Evolutionary conservation across 1,140 invertebrate species (phyloP).

Genomic region (Idris sp.): DNA sequence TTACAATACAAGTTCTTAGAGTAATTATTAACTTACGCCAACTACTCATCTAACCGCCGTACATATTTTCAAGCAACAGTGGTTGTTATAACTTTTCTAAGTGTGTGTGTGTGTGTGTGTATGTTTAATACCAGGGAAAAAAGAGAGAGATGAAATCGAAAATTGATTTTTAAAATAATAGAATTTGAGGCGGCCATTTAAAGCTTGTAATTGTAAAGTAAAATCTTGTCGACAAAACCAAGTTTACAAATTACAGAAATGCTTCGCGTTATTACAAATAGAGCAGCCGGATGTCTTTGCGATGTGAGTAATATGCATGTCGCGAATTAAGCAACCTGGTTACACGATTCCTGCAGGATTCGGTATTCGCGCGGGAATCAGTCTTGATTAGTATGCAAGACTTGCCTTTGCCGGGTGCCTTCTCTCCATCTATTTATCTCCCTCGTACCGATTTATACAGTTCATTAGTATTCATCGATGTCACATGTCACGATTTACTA

Average conservation of each 20-base stretch:
- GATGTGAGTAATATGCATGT: slow-evolving; percentile 59
- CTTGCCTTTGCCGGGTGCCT: slow-evolving; percentile 53
- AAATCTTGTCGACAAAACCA: no score
- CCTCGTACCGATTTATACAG: slow-evolving; percentile 61
- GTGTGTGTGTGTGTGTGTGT: no score
- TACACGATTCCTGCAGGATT: slow-evolving; percentile 60
- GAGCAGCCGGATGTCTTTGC: slow-evolving; percentile 52
- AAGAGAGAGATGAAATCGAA: no score
- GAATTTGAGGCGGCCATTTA: no score
- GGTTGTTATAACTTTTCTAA: no score
- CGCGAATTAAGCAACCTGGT: slow-evolving; percentile 60
- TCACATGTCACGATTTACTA: slow-evolving; percentile 64
- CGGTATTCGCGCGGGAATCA: slow-evolving; percentile 60
- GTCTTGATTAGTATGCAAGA: slow-evolving; percentile 63
- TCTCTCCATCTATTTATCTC: slow-evolving; percentile 60
- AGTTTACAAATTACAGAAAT: slow-evolving; percentile 11
- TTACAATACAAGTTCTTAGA: no score
- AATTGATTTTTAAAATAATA: no score
- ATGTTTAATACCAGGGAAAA: no score
- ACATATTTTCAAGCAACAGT: slow-evolving; percentile 2
- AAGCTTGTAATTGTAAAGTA: no score
- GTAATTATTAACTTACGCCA: no score
- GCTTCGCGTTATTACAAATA: slow-evolving; percentile 56
- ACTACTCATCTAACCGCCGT: no score
- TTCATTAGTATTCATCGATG: slow-evolving; percentile 64